Evolutionary conservation across 2,113 vertebrate genomes (phyloP).

Genomic region (Semicossyphus pulcher): DNA sequence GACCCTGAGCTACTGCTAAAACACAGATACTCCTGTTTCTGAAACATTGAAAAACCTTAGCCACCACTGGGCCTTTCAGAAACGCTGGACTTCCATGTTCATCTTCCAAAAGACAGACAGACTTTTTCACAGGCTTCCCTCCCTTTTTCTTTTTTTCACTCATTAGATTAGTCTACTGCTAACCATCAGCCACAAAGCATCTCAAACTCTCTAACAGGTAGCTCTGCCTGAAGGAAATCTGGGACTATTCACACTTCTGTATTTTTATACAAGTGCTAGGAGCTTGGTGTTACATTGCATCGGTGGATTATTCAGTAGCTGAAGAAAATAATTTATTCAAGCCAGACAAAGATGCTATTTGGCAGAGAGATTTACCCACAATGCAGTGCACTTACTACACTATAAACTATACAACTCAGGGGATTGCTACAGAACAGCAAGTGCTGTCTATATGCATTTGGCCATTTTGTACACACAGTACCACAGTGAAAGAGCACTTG

Average conservation of each 20-base stretch:
- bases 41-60: slow-evolving; percentile 46
- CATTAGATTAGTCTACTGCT: slow-evolving; percentile 35
- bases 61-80: slow-evolving; percentile 55
- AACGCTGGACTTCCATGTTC: slow-evolving; percentile 56
- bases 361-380: slow-evolving; percentile 10
- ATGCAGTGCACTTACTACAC: slow-evolving; percentile 51
- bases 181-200: slow-evolving; percentile 57
- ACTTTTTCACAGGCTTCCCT: slow-evolving; percentile 5
- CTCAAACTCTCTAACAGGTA: slow-evolving; percentile 1
- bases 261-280: neutral
- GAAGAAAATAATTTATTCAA: slow-evolving; percentile 14
- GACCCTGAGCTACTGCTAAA: slow-evolving; percentile 82
- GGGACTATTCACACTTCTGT: neutral
- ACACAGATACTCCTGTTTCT: slow-evolving; percentile 87
- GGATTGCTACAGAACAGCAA: slow-evolving; percentile 47
- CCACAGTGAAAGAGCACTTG: slow-evolving; percentile 34
- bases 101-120: slow-evolving; percentile 32
- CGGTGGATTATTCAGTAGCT: neutral
- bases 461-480: slow-evolving; percentile 59
- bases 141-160: neutral
- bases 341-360: slow-evolving; percentile 9
- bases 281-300: slow-evolving; percentile 2
- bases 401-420: slow-evolving; percentile 69
- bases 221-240: neutral
- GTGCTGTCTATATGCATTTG: slow-evolving; percentile 41